phyloP scores from a whole-genome alignment of 2,888 invertebrate genomes.

The Cataglyphis rosenhaueri region DNA sequence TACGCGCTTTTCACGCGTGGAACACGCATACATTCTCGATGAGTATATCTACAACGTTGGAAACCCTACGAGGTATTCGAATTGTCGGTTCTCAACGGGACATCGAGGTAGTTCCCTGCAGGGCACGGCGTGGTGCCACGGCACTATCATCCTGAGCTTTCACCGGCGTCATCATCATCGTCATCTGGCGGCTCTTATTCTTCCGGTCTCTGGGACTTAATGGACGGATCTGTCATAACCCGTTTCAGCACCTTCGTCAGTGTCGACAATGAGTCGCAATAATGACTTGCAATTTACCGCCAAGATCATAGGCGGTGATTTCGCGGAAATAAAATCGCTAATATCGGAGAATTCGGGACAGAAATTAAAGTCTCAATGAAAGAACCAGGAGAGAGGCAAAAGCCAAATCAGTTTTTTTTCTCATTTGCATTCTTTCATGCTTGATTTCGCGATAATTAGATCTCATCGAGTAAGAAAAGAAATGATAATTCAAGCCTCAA shows the following conservation, averaged over 20 bases:
- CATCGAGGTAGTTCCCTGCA: constrained; percentile 76
- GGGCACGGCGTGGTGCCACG: constrained; percentile 78
- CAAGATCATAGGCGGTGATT: constrained; percentile 45
- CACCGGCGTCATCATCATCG: constrained; percentile 78
- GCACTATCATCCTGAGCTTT: constrained; percentile 76
- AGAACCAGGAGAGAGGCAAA: not conserved
- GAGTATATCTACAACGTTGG: constrained; percentile 66
- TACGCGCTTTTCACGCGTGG: constrained; percentile 40
- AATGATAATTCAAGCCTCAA: not conserved
- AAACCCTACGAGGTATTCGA: constrained; percentile 72
- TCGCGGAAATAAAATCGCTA: constrained; percentile 40
- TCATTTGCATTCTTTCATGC: not conserved
- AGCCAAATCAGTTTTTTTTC: not conserved
- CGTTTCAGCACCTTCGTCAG: constrained; percentile 71
- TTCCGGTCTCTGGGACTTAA: constrained; percentile 67
- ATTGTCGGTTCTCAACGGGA: constrained; percentile 74
- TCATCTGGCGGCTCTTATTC: constrained; percentile 77
- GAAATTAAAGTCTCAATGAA: constrained; percentile 19
- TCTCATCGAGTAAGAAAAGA: not conserved
- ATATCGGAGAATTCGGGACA: constrained; percentile 23
- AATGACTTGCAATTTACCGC: constrained; percentile 46
- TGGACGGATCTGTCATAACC: constrained; percentile 75
- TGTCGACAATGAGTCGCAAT: constrained; percentile 53
- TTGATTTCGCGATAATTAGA: not conserved
- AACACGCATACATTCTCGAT: constrained; percentile 54